Base-by-base conservation (phyloP, 2,797 vertebrate genomes). In the Agapornis canus region DNA sequence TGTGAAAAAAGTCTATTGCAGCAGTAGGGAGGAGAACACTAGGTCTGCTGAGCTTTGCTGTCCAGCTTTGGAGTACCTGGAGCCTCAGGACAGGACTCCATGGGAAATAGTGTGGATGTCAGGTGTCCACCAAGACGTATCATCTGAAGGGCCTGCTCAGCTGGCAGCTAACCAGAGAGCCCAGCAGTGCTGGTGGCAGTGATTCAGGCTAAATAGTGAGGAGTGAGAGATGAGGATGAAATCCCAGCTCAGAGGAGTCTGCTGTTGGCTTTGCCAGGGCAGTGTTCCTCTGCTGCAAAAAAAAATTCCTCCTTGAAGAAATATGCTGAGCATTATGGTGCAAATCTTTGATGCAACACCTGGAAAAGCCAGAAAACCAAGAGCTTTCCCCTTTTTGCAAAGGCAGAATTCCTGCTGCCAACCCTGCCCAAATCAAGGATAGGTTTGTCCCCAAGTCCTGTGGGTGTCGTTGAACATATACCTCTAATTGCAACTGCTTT, bases 401-500 rank as follows among this genome's bases (percentile, higher is more conserved):
- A 37, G 52, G 85, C 91, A 94, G 96, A 89, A 82, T 69, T 52
- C 68, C 82, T 75, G 72, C 47, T 76, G 70, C 61, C 84, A 26
- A 11, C 32, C 60, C 60, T 51, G 47, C 82, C 77, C 0, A 3
- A 60, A 80, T 84, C 4, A 13, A 94, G 52, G 63, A 54, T 73
- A 89, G 91, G 70, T 88, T 95, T 94, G 92, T 92, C 87, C 66
- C 70, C 1, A 0, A 79, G 91, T 92, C 77, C 76, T 4, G 10
- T 39, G 78, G 86, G 81, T 93, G 83, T 80, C 92, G 87, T 94
- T 92, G 94, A 97, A 98, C 90, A 96, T 98, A 97, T 97, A 98
- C 97, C 94, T 94, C 97, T 98, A 98, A 98, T 98, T 98, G 97
- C 97, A 97, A 97, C 96, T 97, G 96, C 97, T 98, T 98, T 97